phyloP scores from a whole-genome alignment of 2,888 invertebrate genomes.

The Caenorhabditis becei region DNA sequence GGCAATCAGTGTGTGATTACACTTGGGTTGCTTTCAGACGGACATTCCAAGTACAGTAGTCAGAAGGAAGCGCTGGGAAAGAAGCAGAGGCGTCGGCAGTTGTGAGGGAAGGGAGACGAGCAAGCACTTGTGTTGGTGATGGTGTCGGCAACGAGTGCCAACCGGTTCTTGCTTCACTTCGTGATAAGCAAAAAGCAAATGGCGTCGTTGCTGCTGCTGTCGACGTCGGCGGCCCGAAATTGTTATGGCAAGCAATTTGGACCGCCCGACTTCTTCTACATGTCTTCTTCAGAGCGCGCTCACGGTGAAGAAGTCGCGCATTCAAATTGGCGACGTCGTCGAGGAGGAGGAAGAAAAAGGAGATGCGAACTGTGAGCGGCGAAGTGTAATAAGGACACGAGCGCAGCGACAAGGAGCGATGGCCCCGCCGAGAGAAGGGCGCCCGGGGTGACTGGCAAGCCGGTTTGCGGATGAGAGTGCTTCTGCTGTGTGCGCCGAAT shows the following conservation, averaged over 20 bases:
- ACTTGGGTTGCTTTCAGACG: conserved; percentile 18
- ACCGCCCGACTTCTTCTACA: conserved; percentile 28
- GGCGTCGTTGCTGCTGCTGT: conserved; percentile 41
- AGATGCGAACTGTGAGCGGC: conserved; percentile 48
- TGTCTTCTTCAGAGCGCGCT: conserved; percentile 42
- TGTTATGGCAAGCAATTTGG: conserved; percentile 60
- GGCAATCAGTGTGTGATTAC: no score
- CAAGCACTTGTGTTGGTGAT: conserved; percentile 47
- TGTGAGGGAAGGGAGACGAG: conserved; percentile 40
- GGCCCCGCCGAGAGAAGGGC: conserved; percentile 43
- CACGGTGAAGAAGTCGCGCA: conserved; percentile 49
- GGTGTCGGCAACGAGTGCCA: conserved; percentile 52
- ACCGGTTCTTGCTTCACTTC: conserved; percentile 59
- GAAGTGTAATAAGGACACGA: conserved; percentile 59
- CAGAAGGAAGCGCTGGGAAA: conserved; percentile 32
- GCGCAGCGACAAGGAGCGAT: conserved; percentile 38
- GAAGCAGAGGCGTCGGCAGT: conserved; percentile 34
- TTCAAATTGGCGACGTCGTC: conserved; percentile 54
- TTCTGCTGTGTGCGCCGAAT: conserved; percentile 55
- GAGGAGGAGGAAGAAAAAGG: conserved; percentile 23
- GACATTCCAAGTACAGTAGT: conserved; percentile 34
- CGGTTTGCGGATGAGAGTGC: conserved; percentile 61
- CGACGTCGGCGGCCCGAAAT: conserved; percentile 41
- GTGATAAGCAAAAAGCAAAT: conserved; percentile 60
- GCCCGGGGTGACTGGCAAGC: conserved; percentile 44